Conservation (phyloP, 2,888 invertebrate species). For the Dasypolia templi region DNA sequence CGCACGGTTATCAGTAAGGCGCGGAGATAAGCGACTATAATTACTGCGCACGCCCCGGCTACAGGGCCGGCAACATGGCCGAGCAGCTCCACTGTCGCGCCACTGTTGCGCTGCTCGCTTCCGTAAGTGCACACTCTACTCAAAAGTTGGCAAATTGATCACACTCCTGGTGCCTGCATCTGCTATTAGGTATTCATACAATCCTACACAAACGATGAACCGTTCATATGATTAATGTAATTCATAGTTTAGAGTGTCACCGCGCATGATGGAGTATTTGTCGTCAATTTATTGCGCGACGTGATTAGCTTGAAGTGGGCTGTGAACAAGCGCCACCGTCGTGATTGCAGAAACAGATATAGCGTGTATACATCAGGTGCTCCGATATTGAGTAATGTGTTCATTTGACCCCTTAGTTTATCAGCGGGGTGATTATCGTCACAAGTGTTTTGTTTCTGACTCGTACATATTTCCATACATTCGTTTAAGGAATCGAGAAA, state of each 20-base stretch:
- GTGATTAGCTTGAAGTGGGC: constrained; percentile 14
- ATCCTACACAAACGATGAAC: neutral
- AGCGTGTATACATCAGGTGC: constrained; percentile 30
- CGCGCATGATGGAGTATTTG: constrained; percentile 23
- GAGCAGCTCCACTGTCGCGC: neutral
- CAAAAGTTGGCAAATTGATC: neutral
- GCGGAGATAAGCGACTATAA: constrained; percentile 66
- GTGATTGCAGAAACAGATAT: neutral
- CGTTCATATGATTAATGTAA: neutral
- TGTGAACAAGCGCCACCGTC: neutral
- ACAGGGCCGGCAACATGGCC: constrained; percentile 42
- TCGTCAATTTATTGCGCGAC: constrained; percentile 15
- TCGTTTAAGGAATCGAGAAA: constrained; percentile 26
- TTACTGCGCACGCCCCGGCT: constrained; percentile 63
- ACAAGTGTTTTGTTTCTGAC: constrained; percentile 7
- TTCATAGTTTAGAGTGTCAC: neutral
- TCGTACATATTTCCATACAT: constrained; percentile 17
- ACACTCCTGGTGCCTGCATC: neutral
- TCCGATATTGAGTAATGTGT: constrained; percentile 14
- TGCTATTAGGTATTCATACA: neutral
- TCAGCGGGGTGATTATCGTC: constrained; percentile 32
- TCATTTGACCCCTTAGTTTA: constrained; percentile 47
- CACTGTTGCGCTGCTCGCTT: neutral
- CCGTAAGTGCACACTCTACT: neutral
- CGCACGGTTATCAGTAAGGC: constrained; percentile 64